phyloP scores from a whole-genome alignment of 2,113 vertebrate genomes.

The Mirounga angustirostris region DNA sequence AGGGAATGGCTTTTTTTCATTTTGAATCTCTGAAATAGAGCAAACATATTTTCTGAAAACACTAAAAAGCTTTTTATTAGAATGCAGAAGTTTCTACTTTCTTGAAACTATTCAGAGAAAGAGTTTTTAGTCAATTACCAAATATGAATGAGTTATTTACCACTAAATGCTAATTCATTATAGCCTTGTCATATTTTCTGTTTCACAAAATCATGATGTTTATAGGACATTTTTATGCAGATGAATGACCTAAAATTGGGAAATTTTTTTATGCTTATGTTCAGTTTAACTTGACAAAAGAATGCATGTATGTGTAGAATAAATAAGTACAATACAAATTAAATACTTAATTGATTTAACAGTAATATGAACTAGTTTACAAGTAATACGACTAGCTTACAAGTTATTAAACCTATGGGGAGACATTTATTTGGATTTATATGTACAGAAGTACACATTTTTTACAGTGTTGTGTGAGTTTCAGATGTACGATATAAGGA shows the following conservation, averaged over 20 bases:
- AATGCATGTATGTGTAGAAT: not conserved
- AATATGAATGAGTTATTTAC: not conserved
- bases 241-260: not conserved
- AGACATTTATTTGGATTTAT: not conserved
- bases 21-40: constrained; percentile 13
- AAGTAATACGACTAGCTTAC: not conserved
- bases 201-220: not conserved
- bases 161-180: not conserved
- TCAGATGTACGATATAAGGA: not conserved
- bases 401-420: not conserved
- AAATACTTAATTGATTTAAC: not conserved
- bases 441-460: not conserved
- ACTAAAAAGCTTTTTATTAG: not conserved
- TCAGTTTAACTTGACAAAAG: not conserved
- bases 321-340: not conserved
- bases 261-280: not conserved
- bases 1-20: not conserved
- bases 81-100: not conserved
- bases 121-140: not conserved
- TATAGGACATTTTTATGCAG: not conserved
- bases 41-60: not conserved
- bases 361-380: not conserved
- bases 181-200: not conserved
- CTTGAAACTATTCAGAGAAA: not conserved
- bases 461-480: not conserved